Percentiles rank a stretch among this genome's conserved stretches.
These are phyloP conservation scores for Diacarnus erythraeanus DNA, from an alignment of 37 sponge, comb jelly and placozoan genomes.

Conservation along the genomic window DNA sequence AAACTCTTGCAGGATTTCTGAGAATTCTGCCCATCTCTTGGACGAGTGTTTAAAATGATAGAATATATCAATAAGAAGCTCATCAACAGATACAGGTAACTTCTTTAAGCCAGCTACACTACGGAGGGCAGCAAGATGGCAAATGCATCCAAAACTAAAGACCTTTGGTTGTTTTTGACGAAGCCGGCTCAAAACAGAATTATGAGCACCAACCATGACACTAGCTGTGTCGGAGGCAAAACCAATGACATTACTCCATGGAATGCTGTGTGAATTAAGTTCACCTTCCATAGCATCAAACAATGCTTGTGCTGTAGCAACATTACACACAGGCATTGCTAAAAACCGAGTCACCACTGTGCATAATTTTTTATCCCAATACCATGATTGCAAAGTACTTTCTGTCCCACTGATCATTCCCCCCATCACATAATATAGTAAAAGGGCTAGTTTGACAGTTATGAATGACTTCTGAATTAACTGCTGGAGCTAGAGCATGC, in stretches of 20 bases:
- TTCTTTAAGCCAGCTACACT: no score
- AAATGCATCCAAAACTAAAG: no score
- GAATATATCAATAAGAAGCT: no score
- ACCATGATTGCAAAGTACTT: no score
- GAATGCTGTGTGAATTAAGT: conserved; percentile 10
- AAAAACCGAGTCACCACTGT: conserved; percentile 22
- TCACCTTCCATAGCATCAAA: conserved; percentile 12
- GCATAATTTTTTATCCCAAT: conserved; percentile 8
- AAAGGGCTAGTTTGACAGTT: no score
- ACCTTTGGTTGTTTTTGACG: no score
- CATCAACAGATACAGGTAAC: conserved; percentile 24
- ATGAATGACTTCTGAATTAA: conserved; percentile 10
- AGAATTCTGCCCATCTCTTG: conserved; percentile 19
- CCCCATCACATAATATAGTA: conserved; percentile 52
- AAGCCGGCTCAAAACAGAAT: no score
- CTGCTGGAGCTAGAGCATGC: no score
- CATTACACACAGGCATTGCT: no score
- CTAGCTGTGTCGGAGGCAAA: no score
- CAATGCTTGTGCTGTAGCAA: conserved; percentile 35
- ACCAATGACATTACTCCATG: conserved; percentile 31
- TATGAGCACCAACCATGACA: no score
- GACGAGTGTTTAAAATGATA: conserved; percentile 23
- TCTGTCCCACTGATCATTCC: conserved; percentile 35
- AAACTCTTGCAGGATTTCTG: conserved; percentile 29
- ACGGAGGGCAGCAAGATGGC: no score